Evolutionary conservation across 2,113 vertebrate species (phyloP).

Genomic region (Oreochromis tanganicae): DNA sequence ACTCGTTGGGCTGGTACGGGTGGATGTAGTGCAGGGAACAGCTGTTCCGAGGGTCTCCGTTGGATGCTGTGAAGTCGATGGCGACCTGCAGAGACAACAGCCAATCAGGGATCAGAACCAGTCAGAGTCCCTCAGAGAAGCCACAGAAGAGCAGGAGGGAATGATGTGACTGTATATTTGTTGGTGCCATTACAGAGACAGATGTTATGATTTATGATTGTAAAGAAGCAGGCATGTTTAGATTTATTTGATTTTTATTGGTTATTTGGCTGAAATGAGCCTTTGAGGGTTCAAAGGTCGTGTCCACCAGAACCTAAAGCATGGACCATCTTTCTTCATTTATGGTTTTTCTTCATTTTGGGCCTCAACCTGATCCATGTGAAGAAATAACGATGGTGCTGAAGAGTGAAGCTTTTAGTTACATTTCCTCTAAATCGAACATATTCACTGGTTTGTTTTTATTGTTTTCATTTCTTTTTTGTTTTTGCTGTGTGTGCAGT

Average conservation of each 20-base stretch:
- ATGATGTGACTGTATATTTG: rapidly evolving
- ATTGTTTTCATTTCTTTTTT: background rate
- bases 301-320: background rate
- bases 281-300: background rate
- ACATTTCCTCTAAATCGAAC: background rate
- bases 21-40: slow-evolving; percentile 98
- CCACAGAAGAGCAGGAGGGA: background rate
- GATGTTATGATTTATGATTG: background rate
- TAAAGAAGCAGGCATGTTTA: background rate
- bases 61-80: slow-evolving; percentile 96
- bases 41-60: slow-evolving; percentile 94
- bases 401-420: background rate
- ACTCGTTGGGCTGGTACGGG: slow-evolving; percentile 95
- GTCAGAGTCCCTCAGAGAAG: background rate
- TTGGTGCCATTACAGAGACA: background rate
- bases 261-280: background rate
- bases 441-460: background rate
- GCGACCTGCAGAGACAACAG: slow-evolving; percentile 80
- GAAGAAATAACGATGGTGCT: rapidly evolving
- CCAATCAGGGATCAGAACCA: slow-evolving; percentile 27
- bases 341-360: background rate
- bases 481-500: background rate
- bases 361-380: background rate
- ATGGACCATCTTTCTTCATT: background rate
- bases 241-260: background rate